A percentile compares a stretch with the other conserved stretches of the same genome.
phyloP scores from a whole-genome alignment of 1,140 invertebrate genomes.

The Polypedilum vanderplanki region DNA sequence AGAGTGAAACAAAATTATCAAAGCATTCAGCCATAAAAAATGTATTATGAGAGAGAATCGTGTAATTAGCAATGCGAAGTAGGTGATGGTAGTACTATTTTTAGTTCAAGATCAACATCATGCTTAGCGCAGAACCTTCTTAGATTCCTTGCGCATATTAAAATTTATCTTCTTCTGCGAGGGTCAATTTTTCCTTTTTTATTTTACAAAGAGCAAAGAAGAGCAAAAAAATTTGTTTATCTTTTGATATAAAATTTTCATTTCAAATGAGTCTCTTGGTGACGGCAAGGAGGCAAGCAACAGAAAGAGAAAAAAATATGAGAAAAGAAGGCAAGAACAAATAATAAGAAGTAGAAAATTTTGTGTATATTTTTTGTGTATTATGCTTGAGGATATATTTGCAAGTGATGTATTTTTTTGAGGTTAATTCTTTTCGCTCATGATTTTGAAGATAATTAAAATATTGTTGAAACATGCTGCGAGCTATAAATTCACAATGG shows the following conservation, averaged over 20 bases:
- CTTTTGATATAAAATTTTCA: slow-evolving; percentile 7
- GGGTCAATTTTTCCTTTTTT: not conserved
- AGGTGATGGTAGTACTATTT: not conserved
- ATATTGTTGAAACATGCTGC: too few relatives aligned
- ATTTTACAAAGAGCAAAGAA: not conserved
- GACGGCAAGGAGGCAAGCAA: not conserved
- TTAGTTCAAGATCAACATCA: not conserved
- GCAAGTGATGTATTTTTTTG: slow-evolving; percentile 10
- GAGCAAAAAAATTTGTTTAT: not conserved
- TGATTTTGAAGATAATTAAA: too few relatives aligned
- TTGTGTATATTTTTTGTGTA: not conserved
- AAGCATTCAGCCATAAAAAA: too few relatives aligned
- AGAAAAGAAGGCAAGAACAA: not conserved
- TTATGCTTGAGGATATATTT: not conserved
- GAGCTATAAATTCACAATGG: too few relatives aligned
- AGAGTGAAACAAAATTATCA: too few relatives aligned
- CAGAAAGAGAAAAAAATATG: not conserved
- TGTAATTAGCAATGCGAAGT: too few relatives aligned
- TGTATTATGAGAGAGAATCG: too few relatives aligned
- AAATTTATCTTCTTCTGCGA: not conserved
- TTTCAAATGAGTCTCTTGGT: slow-evolving; percentile 2
- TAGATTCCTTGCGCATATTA: too few relatives aligned
- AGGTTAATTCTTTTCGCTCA: not conserved
- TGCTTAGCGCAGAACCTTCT: too few relatives aligned
- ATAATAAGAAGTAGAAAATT: not conserved